These are phyloP conservation scores for Xanthia icteritia DNA, from an alignment of 2,888 invertebrate genomes.

Conservation along the genomic window DNA sequence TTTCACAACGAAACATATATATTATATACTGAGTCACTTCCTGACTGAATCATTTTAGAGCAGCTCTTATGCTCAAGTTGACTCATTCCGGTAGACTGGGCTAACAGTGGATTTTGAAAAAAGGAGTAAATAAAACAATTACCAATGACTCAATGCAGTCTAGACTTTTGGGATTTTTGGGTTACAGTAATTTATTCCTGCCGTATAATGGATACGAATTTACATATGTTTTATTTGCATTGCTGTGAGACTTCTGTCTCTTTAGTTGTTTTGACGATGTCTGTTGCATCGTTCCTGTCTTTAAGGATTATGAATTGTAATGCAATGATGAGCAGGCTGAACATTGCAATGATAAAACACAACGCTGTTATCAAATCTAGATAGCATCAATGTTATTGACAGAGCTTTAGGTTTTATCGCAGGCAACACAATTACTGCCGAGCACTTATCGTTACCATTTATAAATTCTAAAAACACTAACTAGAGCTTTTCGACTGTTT, in stretches of 20 bases:
- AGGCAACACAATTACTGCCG: conserved; percentile 39
- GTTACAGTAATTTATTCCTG: conserved; percentile 44
- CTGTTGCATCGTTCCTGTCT: too few relatives aligned
- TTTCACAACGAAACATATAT: conserved; percentile 29
- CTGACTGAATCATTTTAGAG: conserved; percentile 48
- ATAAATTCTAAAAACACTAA: conserved; percentile 41
- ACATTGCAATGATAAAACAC: conserved; percentile 43
- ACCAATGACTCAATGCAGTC: conserved; percentile 50
- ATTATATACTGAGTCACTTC: conserved; percentile 39
- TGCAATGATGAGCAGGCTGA: conserved; percentile 14
- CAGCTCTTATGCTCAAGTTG: conserved; percentile 29
- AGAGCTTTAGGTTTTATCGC: conserved; percentile 45
- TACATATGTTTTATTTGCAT: conserved; percentile 9
- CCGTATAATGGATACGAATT: conserved; percentile 16
- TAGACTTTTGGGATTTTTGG: conserved; percentile 49
- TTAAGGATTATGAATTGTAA: conserved; percentile 17
- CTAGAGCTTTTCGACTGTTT: conserved; percentile 18
- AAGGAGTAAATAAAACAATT: conserved; percentile 26
- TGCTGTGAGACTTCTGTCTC: background rate
- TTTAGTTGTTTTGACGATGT: background rate
- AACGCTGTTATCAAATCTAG: conserved; percentile 45
- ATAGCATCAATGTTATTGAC: conserved; percentile 53
- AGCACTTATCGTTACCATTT: conserved; percentile 42
- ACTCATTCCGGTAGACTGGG: conserved; percentile 40
- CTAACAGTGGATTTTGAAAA: conserved; percentile 43